Conservation (phyloP, 2,797 vertebrate genomes). For the Uromys caudimaculatus region DNA sequence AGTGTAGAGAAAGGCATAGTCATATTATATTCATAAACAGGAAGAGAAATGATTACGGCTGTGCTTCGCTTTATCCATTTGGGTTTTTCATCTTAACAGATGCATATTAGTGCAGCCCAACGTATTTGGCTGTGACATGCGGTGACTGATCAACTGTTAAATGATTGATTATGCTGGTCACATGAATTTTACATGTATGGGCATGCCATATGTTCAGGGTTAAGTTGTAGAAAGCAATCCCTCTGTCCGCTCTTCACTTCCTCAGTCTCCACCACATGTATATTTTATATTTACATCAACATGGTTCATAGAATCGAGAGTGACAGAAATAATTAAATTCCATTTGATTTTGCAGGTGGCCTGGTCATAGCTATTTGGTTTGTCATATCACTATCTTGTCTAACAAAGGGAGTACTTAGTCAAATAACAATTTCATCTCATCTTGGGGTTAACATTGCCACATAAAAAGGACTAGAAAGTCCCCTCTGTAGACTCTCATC, state of each 20-base stretch:
- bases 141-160: slow-evolving; percentile 6
- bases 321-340: slow-evolving; percentile 2
- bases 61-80: slow-evolving; percentile 14
- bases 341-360: not conserved
- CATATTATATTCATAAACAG: not conserved
- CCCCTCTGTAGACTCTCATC: not conserved
- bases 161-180: not conserved
- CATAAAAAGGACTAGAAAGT: not conserved
- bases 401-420: not conserved
- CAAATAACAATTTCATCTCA: slow-evolving; percentile 38
- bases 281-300: slow-evolving; percentile 20
- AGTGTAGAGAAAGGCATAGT: not conserved
- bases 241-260: not conserved
- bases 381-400: not conserved
- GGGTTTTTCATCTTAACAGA: slow-evolving; percentile 10
- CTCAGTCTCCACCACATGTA: not conserved
- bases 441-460: slow-evolving; percentile 9
- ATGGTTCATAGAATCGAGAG: not conserved
- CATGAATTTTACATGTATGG: slow-evolving; percentile 54
- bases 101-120: not conserved
- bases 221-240: slow-evolving; percentile 33
- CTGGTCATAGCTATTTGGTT: not conserved
- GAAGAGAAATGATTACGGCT: not conserved
- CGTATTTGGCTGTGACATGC: not conserved
- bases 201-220: slow-evolving; percentile 14